Evolutionary conservation across 2,888 invertebrate genomes (phyloP), one percentile per base, ranked within the genome.

Genomic region (Ichneumoninae sp.): DNA sequence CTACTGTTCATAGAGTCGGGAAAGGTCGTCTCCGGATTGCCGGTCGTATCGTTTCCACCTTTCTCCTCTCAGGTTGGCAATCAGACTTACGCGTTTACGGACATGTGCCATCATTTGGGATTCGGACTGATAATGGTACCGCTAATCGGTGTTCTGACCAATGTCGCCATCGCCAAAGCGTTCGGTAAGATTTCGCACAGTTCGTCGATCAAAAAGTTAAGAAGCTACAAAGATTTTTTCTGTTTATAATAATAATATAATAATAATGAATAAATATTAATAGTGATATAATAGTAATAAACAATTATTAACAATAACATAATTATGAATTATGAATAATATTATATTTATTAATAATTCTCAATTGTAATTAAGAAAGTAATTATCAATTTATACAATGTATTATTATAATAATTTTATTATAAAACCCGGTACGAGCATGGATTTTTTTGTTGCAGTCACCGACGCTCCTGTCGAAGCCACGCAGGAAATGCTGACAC

Each of bases 151-250:
- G 96, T 99, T 80, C 94, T 99, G 84, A 98, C 98, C 72, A 98
- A 98, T 91, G 97, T 98, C 82, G 98, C 99, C 44, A 99, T 99
- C 88, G 98, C 98, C 16, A 99, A 98, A 94, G 97, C 98, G 7
- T 99, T 98, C 94, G 96, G 98, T 98, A 94, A 95, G 80, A 71
- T 72, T 86, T 19, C 19, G 19, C 19, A 19, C 57, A 88, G 22
- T 7, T 52, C 8, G 19, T 6, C 52, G 16, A 44, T 3, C 5
- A 16, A 13, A 44, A 16, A 44, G 16, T 47, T 47, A 40, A 5
- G 8, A 10, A 40, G 10, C 40, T 40, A 10, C 10, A 10, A 8
- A 40, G 3, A 40, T 6, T 40, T 40, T 40, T 8, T 10, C 10
- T 69, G 36, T 5, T 76, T 8, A 70, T 36, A 54, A 60, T 36